Conservation (phyloP, 2,888 invertebrate species). For the Stramonita haemastoma region DNA sequence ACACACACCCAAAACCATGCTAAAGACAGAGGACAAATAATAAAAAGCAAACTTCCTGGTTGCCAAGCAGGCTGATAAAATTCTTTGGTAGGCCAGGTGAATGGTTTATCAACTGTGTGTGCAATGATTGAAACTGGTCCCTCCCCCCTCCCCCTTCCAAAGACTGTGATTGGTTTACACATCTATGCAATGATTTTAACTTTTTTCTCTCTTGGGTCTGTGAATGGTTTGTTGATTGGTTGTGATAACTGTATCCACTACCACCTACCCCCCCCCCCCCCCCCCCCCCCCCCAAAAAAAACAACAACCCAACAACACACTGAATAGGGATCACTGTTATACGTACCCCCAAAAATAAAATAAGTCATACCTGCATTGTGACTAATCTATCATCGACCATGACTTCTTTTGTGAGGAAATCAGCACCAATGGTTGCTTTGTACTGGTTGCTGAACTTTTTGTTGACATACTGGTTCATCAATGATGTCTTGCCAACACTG, state of each 20-base stretch:
- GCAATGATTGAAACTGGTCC: too few species aligned
- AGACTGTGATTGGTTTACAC: not conserved
- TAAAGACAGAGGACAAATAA: too few species aligned
- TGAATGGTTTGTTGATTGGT: too few species aligned
- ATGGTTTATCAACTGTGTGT: too few species aligned
- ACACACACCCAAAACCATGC: too few species aligned
- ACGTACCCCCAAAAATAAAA: not conserved
- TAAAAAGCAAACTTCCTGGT: too few species aligned
- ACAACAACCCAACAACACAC: too few species aligned
- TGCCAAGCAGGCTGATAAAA: too few species aligned
- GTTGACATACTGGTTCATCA: slow-evolving; percentile 99
- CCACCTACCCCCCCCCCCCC: too few species aligned
- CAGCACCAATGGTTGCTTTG: slow-evolving; percentile 99
- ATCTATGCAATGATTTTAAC: not conserved
- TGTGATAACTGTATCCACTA: too few species aligned
- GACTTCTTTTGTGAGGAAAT: slow-evolving; percentile 98
- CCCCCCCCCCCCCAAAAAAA: not conserved
- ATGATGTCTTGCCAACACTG: slow-evolving; percentile 98
- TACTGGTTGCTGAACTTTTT: slow-evolving; percentile 99
- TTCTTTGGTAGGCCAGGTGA: too few species aligned
- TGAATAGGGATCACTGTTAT: not conserved
- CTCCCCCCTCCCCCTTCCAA: too few species aligned
- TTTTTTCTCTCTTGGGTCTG: not conserved
- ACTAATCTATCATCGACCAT: slow-evolving; percentile 98
- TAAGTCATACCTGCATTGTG: slow-evolving; percentile 87